A percentile compares a stretch with the other conserved stretches of the same genome.
Conservation (phyloP, 2,888 invertebrate genomes). For the Caprella mutica region DNA sequence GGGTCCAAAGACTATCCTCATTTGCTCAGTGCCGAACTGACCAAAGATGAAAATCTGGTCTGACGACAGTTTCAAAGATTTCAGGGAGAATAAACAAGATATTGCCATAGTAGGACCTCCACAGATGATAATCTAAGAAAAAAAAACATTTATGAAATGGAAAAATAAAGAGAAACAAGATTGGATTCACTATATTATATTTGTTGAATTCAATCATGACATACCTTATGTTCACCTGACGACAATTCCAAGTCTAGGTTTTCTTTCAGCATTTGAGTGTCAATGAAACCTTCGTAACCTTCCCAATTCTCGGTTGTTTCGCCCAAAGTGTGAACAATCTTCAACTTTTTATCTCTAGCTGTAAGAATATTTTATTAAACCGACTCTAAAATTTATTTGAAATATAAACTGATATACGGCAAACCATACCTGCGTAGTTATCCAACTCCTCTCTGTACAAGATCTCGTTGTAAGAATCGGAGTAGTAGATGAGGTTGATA, state of each 20-base stretch:
- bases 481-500: conserved; percentile 27
- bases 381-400: background rate
- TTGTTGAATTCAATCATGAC: too few relatives aligned
- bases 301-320: conserved; percentile 33
- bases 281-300: conserved; percentile 32
- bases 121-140: conserved; percentile 30
- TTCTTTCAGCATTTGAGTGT: conserved; percentile 21
- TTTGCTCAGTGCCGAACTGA: conserved; percentile 31
- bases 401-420: too few relatives aligned
- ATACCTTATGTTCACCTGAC: conserved; percentile 25
- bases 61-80: conserved; percentile 18
- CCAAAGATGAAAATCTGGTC: conserved; percentile 26
- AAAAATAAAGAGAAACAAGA: background rate
- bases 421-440: conserved; percentile 17
- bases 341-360: conserved; percentile 22
- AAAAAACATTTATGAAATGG: background rate
- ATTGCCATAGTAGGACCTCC: conserved; percentile 32
- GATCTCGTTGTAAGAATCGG: conserved; percentile 29
- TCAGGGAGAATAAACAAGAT: conserved; percentile 21
- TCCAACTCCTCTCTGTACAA: conserved; percentile 32
- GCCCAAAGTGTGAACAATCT: conserved; percentile 23
- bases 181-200: too few relatives aligned
- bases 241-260: conserved; percentile 15
- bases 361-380: background rate
- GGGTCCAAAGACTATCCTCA: conserved; percentile 21